Evolutionary conservation across 2,888 invertebrate species (phyloP), one percentile per base, ranked within the genome.

Genomic region (Adelognathus sp.): DNA sequence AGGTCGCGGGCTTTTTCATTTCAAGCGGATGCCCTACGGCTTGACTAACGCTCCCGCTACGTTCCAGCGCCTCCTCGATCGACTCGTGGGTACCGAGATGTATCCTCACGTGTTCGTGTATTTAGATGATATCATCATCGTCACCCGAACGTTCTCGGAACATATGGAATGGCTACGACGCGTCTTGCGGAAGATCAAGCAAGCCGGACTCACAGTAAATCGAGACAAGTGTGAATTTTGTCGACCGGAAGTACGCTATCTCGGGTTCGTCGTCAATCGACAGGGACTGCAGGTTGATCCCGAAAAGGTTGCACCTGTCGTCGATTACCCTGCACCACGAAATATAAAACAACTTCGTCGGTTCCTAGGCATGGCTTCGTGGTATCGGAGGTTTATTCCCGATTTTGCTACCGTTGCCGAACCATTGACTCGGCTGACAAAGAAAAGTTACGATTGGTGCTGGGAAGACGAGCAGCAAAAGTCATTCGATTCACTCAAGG

Each of bases 331-430:
- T 0, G 50, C 27, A 2, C 79, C 79, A 1, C 6, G 9, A 5
- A 79, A 39, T 6, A 1, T 76, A 0, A 36, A 18, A 9, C 78
- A 85, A 24, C 21, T 86, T 4, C 70, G 83, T 0, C 41, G 81
- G 3, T 88, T 88, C 41, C 24, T 88, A 0, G 87, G 88, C 0
- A 39, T 86, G 44, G 79, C 76, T 1, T 81, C 82, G 0, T 88
- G 86, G 83, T 89, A 86, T 56, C 63, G 85, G 0, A 70, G 83
- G 0, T 84, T 83, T 46, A 80, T 86, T 0, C 74, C 71, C 0
- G 73, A 85, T 24, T 82, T 82, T 50, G 72, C 83, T 0, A 61
- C n/a, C n/a, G n/a, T n/a, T n/a, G n/a, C n/a, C n/a, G n/a, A n/a
- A n/a, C n/a, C n/a, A n/a, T n/a, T n/a, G 5, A 84, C 76, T 3